A percentile compares a stretch with the other conserved stretches of the same genome.
These are phyloP conservation scores for Leptobrachium ailaonicum DNA, from an alignment of 2,113 vertebrate genomes.

Conservation along the genomic window DNA sequence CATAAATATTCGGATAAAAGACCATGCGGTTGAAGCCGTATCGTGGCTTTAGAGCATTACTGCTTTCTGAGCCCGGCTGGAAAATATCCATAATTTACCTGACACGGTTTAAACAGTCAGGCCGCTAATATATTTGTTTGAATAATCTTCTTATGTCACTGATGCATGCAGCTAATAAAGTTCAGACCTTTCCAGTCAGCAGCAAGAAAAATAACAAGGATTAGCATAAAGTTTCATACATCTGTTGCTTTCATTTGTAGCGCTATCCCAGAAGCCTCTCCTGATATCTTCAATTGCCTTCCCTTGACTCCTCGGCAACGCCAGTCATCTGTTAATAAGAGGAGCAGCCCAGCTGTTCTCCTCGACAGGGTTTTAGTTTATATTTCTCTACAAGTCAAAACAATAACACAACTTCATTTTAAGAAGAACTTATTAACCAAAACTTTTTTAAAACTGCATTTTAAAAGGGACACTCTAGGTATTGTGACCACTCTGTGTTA, in stretches of 20 bases:
- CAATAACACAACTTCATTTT: no score
- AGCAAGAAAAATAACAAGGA: neutral
- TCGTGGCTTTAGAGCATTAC: neutral
- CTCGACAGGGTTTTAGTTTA: neutral
- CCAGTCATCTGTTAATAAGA: slow-evolving; percentile 2
- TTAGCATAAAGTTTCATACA: neutral
- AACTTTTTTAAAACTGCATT: no score
- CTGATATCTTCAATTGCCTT: neutral
- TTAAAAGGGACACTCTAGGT: no score
- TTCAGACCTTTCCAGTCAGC: neutral
- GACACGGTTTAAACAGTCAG: neutral
- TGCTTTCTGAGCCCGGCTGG: neutral
- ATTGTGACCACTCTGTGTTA: no score
- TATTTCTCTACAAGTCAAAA: neutral
- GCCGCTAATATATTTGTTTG: neutral
- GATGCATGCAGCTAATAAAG: neutral
- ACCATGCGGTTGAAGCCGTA: neutral
- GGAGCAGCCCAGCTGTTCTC: neutral
- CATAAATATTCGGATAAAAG: no score
- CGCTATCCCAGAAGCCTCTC: neutral
- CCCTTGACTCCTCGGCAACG: neutral
- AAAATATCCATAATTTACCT: neutral
- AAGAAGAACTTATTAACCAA: no score
- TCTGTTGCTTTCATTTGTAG: neutral
- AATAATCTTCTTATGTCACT: neutral